Conservation (phyloP, 1,140 invertebrate genomes). For the Dreissena rostriformis region DNA sequence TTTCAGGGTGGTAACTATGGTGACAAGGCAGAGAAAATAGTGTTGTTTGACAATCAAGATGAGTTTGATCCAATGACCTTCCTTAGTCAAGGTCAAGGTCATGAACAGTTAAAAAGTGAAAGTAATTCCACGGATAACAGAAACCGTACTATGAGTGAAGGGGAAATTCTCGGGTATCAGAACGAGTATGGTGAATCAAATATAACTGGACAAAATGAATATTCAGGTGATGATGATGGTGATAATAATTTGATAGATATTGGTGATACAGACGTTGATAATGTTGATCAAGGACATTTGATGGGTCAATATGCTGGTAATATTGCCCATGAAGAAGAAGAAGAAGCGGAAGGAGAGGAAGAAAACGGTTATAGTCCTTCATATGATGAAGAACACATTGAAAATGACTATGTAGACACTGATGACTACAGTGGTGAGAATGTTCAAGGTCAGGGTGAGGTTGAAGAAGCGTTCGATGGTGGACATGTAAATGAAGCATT, state of each 20-base stretch:
- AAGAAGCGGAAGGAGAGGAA: too few relatives aligned
- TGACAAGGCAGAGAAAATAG: conserved; percentile 35
- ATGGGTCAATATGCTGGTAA: background rate
- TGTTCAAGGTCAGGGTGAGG: conserved; percentile 8
- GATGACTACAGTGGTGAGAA: conserved; percentile 3
- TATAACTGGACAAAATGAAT: conserved; percentile 34
- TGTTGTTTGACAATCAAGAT: conserved; percentile 35
- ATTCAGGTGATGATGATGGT: conserved; percentile 19
- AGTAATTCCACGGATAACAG: background rate
- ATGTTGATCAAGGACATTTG: conserved; percentile 27
- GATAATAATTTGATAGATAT: conserved; percentile 27
- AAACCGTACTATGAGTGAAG: conserved; percentile 42
- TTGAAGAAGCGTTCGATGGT: conserved; percentile 13
- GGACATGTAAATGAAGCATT: conserved; percentile 22
- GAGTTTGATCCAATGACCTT: conserved; percentile 18
- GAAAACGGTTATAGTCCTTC: background rate
- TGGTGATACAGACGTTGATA: background rate
- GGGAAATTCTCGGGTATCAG: conserved; percentile 52
- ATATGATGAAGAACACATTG: conserved; percentile 34
- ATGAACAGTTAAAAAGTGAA: background rate
- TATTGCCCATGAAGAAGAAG: conserved; percentile 22
- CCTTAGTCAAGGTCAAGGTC: background rate
- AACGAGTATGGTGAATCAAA: conserved; percentile 49
- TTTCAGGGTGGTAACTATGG: conserved; percentile 9
- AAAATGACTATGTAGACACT: conserved; percentile 26